phyloP scores from a whole-genome alignment of 1,140 invertebrate genomes.

The Coptotermes formosanus region DNA sequence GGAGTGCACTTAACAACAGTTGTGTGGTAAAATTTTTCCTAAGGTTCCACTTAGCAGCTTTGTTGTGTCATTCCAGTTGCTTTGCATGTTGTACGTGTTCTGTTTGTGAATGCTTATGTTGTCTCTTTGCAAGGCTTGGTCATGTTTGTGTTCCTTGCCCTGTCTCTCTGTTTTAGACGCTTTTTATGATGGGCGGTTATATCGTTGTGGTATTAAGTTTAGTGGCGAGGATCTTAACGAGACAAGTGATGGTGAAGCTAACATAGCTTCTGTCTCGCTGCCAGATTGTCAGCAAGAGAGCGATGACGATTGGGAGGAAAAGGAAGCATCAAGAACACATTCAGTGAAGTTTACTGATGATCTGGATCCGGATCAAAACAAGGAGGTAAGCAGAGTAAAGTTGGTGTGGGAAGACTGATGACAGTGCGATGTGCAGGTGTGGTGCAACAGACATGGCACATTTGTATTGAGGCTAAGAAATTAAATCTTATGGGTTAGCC shows the following conservation, averaged over 20 bases:
- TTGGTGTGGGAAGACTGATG: no score
- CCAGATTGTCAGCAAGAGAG: constrained; percentile 34
- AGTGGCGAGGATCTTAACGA: constrained; percentile 37
- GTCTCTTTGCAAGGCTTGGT: constrained; percentile 38
- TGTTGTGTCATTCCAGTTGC: not conserved
- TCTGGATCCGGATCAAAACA: constrained; percentile 64
- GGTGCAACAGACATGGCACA: no score
- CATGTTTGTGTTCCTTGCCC: constrained; percentile 33
- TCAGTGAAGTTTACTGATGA: constrained; percentile 86
- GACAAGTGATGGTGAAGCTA: constrained; percentile 37
- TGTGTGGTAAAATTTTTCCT: no score
- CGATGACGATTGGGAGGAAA: constrained; percentile 69
- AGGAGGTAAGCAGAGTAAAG: constrained; percentile 60
- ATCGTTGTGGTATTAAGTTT: constrained; percentile 45
- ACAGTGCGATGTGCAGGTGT: no score
- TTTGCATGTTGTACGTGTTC: constrained; percentile 26
- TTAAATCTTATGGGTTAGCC: no score
- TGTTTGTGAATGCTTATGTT: constrained; percentile 29
- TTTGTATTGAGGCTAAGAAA: no score
- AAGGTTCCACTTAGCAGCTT: not conserved
- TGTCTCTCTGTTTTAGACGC: constrained; percentile 37
- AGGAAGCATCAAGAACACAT: constrained; percentile 76
- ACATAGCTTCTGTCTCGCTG: constrained; percentile 38
- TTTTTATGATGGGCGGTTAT: constrained; percentile 47
- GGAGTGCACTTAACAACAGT: no score